Percentiles rank a stretch among this genome's conserved stretches.
phyloP scores from a whole-genome alignment of 2,888 invertebrate species.

The Pantelozetes paolii region DNA sequence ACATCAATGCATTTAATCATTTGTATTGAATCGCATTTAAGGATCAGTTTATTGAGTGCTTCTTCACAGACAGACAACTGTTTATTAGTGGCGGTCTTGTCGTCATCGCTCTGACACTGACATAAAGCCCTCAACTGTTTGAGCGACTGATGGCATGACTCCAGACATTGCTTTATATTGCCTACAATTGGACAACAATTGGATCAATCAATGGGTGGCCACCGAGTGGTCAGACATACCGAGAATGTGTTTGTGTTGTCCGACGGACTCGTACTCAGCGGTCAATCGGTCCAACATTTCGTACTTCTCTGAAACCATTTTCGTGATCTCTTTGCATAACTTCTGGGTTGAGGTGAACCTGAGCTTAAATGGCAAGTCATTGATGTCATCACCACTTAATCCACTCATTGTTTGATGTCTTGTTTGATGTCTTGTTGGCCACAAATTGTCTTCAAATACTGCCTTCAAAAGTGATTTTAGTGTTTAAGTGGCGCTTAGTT shows the following conservation, averaged over 20 bases:
- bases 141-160: slow-evolving; percentile 15
- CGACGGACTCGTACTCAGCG: slow-evolving; percentile 22
- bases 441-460: too few relatives aligned
- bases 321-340: slow-evolving; percentile 34
- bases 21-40: background rate
- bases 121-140: slow-evolving; percentile 11
- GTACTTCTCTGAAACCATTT: background rate
- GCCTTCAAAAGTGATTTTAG: too few relatives aligned
- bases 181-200: background rate
- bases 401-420: background rate
- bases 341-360: slow-evolving; percentile 34
- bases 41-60: background rate
- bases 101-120: slow-evolving; percentile 36
- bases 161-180: background rate
- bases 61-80: slow-evolving; percentile 19
- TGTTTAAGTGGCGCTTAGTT: too few relatives aligned
- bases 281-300: background rate
- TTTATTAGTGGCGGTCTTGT: slow-evolving; percentile 17
- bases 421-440: background rate
- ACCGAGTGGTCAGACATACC: slow-evolving; percentile 9
- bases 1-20: slow-evolving; percentile 12
- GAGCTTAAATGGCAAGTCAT: slow-evolving; percentile 40
- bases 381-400: background rate
- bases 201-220: background rate
- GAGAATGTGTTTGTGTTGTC: slow-evolving; percentile 21